Evolutionary conservation across 2,888 invertebrate genomes (phyloP).

Genomic region (Andrena dorsata): DNA sequence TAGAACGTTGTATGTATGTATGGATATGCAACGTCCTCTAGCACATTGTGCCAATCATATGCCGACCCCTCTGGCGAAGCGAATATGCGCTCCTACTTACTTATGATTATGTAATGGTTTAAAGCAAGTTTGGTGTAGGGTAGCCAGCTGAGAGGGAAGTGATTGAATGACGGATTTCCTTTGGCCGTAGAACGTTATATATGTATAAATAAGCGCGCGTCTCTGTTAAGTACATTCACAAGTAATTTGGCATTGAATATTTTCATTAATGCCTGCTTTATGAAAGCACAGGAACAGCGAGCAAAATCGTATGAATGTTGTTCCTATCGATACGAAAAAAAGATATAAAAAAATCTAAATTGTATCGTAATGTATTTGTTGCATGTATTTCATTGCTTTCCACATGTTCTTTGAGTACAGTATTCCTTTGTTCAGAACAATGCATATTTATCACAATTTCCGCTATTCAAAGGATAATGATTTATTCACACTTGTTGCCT

Average conservation of each 20-base stretch:
- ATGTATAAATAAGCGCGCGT: constrained; percentile 36
- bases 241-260: constrained; percentile 23
- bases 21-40: constrained; percentile 49
- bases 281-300: neutral
- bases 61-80: constrained; percentile 43
- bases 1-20: constrained; percentile 28
- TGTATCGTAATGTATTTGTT: constrained; percentile 32
- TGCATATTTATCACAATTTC: constrained; percentile 40
- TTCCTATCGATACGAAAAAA: neutral
- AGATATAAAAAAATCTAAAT: constrained; percentile 13
- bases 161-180: constrained; percentile 72
- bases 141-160: constrained; percentile 63
- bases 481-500: constrained; percentile 2
- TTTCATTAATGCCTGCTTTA: neutral
- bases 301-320: neutral
- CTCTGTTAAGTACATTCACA: constrained; percentile 16
- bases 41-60: constrained; percentile 63
- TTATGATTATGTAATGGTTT: constrained; percentile 67
- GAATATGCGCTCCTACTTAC: constrained; percentile 44
- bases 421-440: constrained; percentile 34
- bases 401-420: constrained; percentile 26
- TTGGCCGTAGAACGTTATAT: constrained; percentile 44
- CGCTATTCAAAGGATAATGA: constrained; percentile 23
- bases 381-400: constrained; percentile 39
- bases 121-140: constrained; percentile 58